phyloP scores from a whole-genome alignment of 2,113 vertebrate species.

The Xiphophorus maculatus region DNA sequence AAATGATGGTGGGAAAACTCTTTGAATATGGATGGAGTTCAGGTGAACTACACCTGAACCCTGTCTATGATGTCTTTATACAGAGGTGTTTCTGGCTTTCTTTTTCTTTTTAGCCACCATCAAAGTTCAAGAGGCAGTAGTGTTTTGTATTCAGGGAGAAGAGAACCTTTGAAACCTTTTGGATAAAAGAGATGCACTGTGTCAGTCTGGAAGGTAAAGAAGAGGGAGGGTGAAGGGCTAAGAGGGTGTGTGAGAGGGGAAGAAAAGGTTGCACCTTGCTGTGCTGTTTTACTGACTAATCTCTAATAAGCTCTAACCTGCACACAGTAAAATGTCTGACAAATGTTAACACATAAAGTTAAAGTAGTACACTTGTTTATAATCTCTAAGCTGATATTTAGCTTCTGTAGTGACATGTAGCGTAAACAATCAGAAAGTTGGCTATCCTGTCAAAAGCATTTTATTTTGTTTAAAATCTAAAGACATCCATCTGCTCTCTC shows the following conservation, averaged over 20 bases:
- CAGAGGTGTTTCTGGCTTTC: slow-evolving; percentile 77
- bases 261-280: slow-evolving; percentile 70
- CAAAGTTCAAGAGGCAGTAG: slow-evolving; percentile 80
- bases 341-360: slow-evolving; percentile 49
- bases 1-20: slow-evolving; percentile 43
- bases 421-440: not conserved
- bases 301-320: slow-evolving; percentile 53
- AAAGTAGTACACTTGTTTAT: slow-evolving; percentile 22
- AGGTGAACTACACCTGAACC: slow-evolving; percentile 84
- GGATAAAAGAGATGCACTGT: slow-evolving; percentile 78
- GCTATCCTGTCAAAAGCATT: not conserved
- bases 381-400: slow-evolving; percentile 36
- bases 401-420: not conserved
- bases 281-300: slow-evolving; percentile 64
- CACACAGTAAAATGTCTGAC: slow-evolving; percentile 47
- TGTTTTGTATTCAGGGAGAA: slow-evolving; percentile 82
- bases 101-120: slow-evolving; percentile 80
- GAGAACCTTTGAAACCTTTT: slow-evolving; percentile 81
- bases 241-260: slow-evolving; percentile 65
- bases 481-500: not conserved
- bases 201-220: slow-evolving; percentile 77
- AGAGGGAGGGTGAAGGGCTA: slow-evolving; percentile 67
- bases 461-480: slow-evolving; percentile 1
- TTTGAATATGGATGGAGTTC: slow-evolving; percentile 77
- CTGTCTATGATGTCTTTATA: slow-evolving; percentile 80